These are phyloP conservation scores for Epinotia bilunana DNA, from an alignment of 2,888 invertebrate species.

Conservation along the genomic window DNA sequence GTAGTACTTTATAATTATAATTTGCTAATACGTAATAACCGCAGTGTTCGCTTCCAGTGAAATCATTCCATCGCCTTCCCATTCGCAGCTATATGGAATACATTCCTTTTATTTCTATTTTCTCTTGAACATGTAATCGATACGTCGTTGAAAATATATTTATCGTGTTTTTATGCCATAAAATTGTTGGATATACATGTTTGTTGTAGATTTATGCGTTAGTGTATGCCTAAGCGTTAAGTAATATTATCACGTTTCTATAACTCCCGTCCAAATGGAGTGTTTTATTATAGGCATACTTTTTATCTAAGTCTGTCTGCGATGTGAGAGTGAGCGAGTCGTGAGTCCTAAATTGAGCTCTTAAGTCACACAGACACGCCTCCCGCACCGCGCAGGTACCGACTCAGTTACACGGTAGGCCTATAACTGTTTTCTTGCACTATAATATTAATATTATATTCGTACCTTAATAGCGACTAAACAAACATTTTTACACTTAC, in stretches of 20 bases:
- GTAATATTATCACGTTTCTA: conserved; percentile 39
- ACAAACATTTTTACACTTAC: conserved; percentile 16
- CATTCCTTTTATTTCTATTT: conserved; percentile 54
- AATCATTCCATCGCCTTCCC: conserved; percentile 55
- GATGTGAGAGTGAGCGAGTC: not conserved
- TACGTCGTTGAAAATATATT: conserved; percentile 48
- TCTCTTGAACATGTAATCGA: conserved; percentile 47
- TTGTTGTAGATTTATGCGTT: conserved; percentile 50
- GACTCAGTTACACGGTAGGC: not conserved
- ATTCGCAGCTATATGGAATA: conserved; percentile 48
- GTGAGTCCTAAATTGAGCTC: not conserved
- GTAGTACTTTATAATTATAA: not conserved
- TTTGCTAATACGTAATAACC: conserved; percentile 24
- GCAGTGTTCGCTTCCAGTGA: conserved; percentile 50
- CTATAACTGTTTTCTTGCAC: conserved; percentile 45
- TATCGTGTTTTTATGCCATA: conserved; percentile 52
- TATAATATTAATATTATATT: conserved; percentile 35
- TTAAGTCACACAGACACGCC: not conserved
- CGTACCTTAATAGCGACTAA: conserved; percentile 20
- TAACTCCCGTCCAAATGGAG: conserved; percentile 44
- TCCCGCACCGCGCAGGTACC: not conserved
- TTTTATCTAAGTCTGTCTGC: not conserved
- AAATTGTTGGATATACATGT: conserved; percentile 52
- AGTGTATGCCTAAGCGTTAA: conserved; percentile 43
- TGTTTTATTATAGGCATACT: not conserved